Evolutionary conservation across 2,113 vertebrate species (phyloP), one percentile per base, ranked within the genome.

Genomic region (Leiothrix lutea): DNA sequence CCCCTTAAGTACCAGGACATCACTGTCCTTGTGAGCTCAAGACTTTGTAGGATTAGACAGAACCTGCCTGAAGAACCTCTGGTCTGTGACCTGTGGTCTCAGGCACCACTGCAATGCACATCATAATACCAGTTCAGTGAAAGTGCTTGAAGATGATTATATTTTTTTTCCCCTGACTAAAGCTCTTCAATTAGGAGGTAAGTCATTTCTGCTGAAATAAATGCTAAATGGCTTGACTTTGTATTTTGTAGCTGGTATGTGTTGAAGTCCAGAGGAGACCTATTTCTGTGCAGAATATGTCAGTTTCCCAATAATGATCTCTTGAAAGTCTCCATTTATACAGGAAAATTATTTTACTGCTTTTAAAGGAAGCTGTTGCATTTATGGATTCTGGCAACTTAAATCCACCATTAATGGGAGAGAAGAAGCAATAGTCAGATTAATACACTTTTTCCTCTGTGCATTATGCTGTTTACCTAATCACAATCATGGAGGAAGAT

Each of bases 281-380:
- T 96, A 96, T 96, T 90, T 95, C 92, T 96, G 89, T 92, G 80
- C 91, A 77, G 91, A 95, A 92, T 92, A 85, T 92, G 89, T 95
- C 78, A 64, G 83, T 94, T 97, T 96, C 93, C 84, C 89, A 95
- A 72, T 96, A 96, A 97, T 92, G 91, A 95, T 92, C 72, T 96
- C 53, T 81, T 95, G 80, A 96, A 95, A 94, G 92, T 95, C 95
- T 96, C 69, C 80, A 79, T 92, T 97, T 97, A 91, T 95, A 86
- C 80, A 95, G 80, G 83, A 92, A 96, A 95, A 95, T 95, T 94
- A 95, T 97, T 97, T 96, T 94, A 92, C 83, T 89, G 94, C 94
- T 95, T 97, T 97, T 96, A 95, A 95, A 95, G 94, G 83, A 95
- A 96, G 86, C 89, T 94, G 95, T 94, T 95, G 91, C 86, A 89